Conservation (phyloP, 2,888 invertebrate genomes). For the Cylindroiulus punctatus region DNA sequence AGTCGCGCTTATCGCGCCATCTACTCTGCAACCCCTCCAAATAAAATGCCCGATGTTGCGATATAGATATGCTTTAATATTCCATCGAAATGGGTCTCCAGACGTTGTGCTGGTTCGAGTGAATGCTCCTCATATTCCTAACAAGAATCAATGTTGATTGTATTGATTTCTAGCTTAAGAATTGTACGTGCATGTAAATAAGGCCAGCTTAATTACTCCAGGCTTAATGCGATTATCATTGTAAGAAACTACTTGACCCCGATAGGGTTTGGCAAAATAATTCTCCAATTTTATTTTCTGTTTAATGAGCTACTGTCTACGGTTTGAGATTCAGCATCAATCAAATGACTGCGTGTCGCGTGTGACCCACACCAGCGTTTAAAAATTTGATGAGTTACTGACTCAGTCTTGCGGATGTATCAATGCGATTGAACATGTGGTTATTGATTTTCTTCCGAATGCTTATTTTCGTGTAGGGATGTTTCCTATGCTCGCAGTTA, state of each 20-base stretch:
- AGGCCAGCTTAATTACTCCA: not conserved
- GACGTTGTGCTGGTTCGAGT: not conserved
- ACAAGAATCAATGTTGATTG: not conserved
- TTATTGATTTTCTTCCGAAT: not conserved
- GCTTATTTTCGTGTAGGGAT: not conserved
- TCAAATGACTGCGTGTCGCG: not conserved
- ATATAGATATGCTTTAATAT: not conserved
- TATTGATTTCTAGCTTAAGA: not conserved
- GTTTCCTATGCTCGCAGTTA: not conserved
- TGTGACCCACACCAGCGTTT: not conserved
- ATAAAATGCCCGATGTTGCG: not conserved
- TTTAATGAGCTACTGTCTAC: not conserved
- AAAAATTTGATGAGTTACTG: not conserved
- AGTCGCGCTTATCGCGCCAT: slow-evolving; percentile 1
- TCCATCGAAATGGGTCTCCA: not conserved
- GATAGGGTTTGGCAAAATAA: not conserved
- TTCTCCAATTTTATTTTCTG: not conserved
- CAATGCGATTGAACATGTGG: not conserved
- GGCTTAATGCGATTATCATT: not conserved
- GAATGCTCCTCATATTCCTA: not conserved
- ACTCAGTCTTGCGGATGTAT: slow-evolving; percentile 1
- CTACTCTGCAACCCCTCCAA: not conserved
- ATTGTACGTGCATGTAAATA: not conserved
- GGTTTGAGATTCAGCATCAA: not conserved
- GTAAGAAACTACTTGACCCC: not conserved